A percentile compares a stretch with the other conserved stretches of the same genome.
Conservation (phyloP, 2,888 invertebrate species). For the Melanargia galathea region DNA sequence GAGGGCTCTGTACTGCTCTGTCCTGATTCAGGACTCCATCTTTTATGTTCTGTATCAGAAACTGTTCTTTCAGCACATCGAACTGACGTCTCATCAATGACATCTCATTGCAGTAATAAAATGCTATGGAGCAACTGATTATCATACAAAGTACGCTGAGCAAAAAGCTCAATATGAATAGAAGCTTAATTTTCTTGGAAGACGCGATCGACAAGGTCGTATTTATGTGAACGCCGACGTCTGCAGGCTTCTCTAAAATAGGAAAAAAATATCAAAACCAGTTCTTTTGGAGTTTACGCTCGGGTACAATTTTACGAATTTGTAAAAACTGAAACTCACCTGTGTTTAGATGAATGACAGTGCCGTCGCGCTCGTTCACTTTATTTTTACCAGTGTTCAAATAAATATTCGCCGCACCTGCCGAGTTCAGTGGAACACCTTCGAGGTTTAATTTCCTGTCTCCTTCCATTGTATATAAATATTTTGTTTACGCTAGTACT, state of each 20-base stretch:
- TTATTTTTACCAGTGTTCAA: conserved; percentile 72
- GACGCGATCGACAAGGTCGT: conserved; percentile 76
- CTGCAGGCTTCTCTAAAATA: conserved; percentile 69
- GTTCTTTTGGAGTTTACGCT: conserved; percentile 22
- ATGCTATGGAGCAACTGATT: conserved; percentile 66
- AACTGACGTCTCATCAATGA: conserved; percentile 67
- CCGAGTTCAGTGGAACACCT: conserved; percentile 68
- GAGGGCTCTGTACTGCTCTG: conserved; percentile 56
- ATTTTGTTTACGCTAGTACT: conserved; percentile 44
- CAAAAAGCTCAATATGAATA: conserved; percentile 73
- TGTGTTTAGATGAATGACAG: conserved; percentile 75
- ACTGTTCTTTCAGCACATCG: conserved; percentile 65
- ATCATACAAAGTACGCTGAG: conserved; percentile 69
- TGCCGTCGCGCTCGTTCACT: conserved; percentile 71
- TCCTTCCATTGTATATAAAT: conserved; percentile 61
- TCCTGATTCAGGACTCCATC: conserved; percentile 48
- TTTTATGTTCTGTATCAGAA: conserved; percentile 57
- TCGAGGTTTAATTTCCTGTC: conserved; percentile 72
- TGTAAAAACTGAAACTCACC: conserved; percentile 57
- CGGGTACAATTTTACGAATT: conserved; percentile 14
- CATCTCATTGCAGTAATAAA: conserved; percentile 75
- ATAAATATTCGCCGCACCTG: conserved; percentile 75
- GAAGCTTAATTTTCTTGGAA: conserved; percentile 76
- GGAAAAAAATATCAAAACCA: conserved; percentile 45
- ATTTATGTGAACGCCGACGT: conserved; percentile 76